A percentile compares a stretch with the other conserved stretches of the same genome.
These are phyloP conservation scores for Empidonax alnorum DNA, from an alignment of 2,113 vertebrate genomes.

Conservation along the genomic window DNA sequence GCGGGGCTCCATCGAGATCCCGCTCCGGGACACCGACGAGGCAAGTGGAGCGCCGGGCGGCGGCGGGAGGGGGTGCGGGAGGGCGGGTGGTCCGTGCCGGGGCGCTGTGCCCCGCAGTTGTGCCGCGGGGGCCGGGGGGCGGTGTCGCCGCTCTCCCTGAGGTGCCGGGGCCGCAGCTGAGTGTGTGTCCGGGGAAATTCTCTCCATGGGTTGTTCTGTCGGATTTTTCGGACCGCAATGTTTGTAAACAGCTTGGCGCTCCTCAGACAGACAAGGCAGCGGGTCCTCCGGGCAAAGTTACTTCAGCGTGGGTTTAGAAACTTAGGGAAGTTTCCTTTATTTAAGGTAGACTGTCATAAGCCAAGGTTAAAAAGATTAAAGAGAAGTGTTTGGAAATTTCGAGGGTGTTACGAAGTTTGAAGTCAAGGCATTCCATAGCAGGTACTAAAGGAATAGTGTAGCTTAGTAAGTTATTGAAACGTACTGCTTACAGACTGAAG, in stretches of 20 bases:
- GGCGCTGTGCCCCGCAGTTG: neutral
- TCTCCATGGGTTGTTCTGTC: accelerated
- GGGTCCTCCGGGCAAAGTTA: accelerated
- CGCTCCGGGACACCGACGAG: conserved; percentile 62
- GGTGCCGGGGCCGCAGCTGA: neutral
- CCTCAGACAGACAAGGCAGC: neutral
- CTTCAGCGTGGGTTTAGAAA: neutral
- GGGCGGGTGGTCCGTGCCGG: neutral
- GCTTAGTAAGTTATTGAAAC: neutral
- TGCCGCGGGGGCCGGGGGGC: neutral
- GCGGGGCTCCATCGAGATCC: conserved; percentile 62
- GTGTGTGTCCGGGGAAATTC: accelerated
- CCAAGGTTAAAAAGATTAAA: neutral
- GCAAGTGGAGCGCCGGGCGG: neutral
- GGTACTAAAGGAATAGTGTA: neutral
- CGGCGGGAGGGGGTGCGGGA: neutral
- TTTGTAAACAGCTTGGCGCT: neutral
- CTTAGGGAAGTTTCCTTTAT: neutral
- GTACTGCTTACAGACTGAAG: neutral
- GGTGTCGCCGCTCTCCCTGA: neutral
- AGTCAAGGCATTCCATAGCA: neutral
- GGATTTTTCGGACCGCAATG: accelerated
- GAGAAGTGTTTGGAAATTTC: neutral
- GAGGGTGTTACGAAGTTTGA: neutral
- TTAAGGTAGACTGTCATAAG: neutral